Base-by-base conservation (phyloP, 2,797 vertebrate genomes). In the Silurus aristotelis region DNA sequence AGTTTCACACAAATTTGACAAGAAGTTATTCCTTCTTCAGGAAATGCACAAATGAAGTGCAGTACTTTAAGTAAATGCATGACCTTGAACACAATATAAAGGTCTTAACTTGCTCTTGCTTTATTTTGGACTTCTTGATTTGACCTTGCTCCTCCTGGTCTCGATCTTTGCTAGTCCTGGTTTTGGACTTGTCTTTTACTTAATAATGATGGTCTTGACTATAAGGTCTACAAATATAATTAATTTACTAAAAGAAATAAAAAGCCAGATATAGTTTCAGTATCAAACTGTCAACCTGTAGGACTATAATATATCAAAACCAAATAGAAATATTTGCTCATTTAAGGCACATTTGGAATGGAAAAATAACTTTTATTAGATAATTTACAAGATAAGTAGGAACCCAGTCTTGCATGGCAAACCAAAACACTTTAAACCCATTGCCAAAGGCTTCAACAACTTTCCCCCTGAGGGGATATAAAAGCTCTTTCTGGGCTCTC, bases 361-460 rank as follows among this genome's bases (percentile, higher is more conserved):
- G 52, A 10, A 22, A 64, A 52, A 46, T 14, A n/a, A 56, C 2
- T 17, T 56, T 56, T 56, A 9, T 31, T 19, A 58, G 25, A 76
- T 63, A 43, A 63, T 63, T 46, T 79, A 17, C 58, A 61, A 43
- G 58, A 19, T 52, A n/a, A 46, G n/a, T n/a, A 1, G 55, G 38
- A 27, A 80, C 22, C 66, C 71, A 63, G 48, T 46, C 67, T 85
- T 71, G 25, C 66, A 6, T 27, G 19, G 43, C 70, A 89, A 88
- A 89, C 87, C 82, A 82, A 82, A 88, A 84, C 84, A 86, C 48
- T 46, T 46, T 72, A 55, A n/a, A 66, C 70, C 12, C 71, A 19
- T 61, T 58, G 87, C 88, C 88, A 87, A 68, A 84, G 63, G 52
- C 80, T 83, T 87, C 52, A 83, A 83, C 70, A 76, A 77, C 80